Base-by-base conservation (phyloP, 1,140 invertebrate genomes). In the Musca vetustissima region DNA sequence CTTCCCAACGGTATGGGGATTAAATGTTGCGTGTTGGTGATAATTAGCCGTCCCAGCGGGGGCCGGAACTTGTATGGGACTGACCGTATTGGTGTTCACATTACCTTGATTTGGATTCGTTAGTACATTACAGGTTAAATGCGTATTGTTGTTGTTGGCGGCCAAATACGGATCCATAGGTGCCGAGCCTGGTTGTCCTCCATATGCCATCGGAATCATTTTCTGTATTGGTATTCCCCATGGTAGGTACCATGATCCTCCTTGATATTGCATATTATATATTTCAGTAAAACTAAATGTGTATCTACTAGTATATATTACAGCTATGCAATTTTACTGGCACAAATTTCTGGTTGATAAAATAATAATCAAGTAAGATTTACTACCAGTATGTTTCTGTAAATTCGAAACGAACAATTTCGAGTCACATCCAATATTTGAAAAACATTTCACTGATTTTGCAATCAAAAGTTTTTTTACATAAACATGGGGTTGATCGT, bases 221-320 rank as follows among this genome's bases (percentile, higher is more conserved):
- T 86, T 86, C 73, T 85, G 85, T 70, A 85, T 70, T 67, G 85
- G 84, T 67, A 86, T 82, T 15, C 85, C 85, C 85, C 85, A 86
- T 25, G 85, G 85, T 69, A 86, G 72, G 73, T 85, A 85, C 85
- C 85, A 86, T 15, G 85, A 81, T 11, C 83, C 81, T 28, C 83
- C 82, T 73, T 84, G 84, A 72, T 86, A 84, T 73, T 85, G 84
- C 83, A 84, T 85, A 69, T 69, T 75, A 19, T 61, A 43, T 61
- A 21, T 36, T 61, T 61, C 36, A 36, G 36, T 61, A 17, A 36
- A 28, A 36, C 43, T 19, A 32, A 19, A 19, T 6, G 6, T 43
- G 11, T 43, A 43, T 43, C 11, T n/a, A n/a, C 36, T 43, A 2
- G 6, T 43, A 7, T 7, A 43, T 43, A 43, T 43, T 43, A 43